Percentiles rank a stretch among this genome's conserved stretches.
Evolutionary conservation across 2,888 invertebrate genomes (phyloP).

Genomic region (Himalopsyche anomala): DNA sequence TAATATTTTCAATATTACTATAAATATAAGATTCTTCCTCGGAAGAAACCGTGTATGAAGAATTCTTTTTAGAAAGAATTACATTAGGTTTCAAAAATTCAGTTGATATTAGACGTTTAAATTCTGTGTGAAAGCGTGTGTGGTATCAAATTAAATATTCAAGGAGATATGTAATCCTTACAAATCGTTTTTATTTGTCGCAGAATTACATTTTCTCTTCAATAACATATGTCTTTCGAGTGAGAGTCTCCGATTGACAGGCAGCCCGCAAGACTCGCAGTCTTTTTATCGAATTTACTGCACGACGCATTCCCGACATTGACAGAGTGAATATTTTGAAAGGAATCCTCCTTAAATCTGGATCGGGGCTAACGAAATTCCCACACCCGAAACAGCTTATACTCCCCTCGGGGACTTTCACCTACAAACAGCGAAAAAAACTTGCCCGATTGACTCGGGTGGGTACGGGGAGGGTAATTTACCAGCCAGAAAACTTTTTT

Average conservation of each 20-base stretch:
- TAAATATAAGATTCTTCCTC: no score
- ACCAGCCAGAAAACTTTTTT: neutral
- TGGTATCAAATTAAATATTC: neutral
- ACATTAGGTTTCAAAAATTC: no score
- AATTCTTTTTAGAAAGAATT: no score
- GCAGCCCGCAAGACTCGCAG: neutral
- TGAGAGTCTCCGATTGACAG: neutral
- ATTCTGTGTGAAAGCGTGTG: no score
- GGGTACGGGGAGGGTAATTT: conserved; percentile 5
- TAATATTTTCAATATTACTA: no score
- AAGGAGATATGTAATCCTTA: neutral
- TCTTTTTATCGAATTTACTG: conserved; percentile 10
- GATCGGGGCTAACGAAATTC: neutral
- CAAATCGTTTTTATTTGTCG: conserved; percentile 21
- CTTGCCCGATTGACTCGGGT: neutral
- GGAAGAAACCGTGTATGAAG: no score
- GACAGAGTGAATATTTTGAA: conserved; percentile 26
- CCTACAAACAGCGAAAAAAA: conserved; percentile 22
- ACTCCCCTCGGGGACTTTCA: neutral
- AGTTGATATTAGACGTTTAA: no score
- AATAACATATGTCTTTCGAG: conserved; percentile 1
- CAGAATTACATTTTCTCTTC: neutral
- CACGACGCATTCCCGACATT: conserved; percentile 18
- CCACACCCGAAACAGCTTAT: neutral
- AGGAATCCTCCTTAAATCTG: neutral